A percentile compares a stretch with the other conserved stretches of the same genome.
These are phyloP conservation scores for Mesaphorura yosii DNA, from an alignment of 1,140 invertebrate species.

Conservation along the genomic window DNA sequence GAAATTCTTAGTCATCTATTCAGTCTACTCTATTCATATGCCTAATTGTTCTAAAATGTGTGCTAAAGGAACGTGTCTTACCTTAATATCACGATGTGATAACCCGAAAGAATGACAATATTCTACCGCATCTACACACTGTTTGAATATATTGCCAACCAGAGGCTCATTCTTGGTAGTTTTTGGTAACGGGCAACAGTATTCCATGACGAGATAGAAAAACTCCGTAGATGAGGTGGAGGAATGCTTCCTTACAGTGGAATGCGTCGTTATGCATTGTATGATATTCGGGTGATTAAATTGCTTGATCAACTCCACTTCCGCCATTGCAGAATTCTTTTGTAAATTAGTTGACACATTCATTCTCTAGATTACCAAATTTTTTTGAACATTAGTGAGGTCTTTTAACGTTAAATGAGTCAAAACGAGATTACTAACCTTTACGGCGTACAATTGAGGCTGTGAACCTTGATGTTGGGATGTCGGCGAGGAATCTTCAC, in stretches of 20 bases:
- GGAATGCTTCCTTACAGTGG: too few species aligned
- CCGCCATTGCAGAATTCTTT: too few species aligned
- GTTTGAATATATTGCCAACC: conserved; percentile 24
- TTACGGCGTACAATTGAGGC: background rate
- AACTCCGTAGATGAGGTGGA: conserved; percentile 13
- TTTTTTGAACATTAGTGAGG: conserved; percentile 17
- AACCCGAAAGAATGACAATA: conserved; percentile 27
- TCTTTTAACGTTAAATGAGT: background rate
- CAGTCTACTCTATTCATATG: conserved; percentile 6
- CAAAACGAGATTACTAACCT: background rate
- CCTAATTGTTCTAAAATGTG: background rate
- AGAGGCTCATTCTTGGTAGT: conserved; percentile 10
- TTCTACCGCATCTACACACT: conserved; percentile 25
- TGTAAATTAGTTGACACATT: conserved; percentile 18
- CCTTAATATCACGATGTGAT: conserved; percentile 29
- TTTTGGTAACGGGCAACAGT: conserved; percentile 14
- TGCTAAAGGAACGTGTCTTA: background rate
- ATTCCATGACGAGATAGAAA: conserved; percentile 27
- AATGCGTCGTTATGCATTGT: conserved; percentile 24
- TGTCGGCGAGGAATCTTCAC: conserved; percentile 16
- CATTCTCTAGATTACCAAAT: conserved; percentile 18
- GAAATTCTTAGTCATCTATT: conserved; percentile 1
- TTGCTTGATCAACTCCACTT: conserved; percentile 23
- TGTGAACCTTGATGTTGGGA: conserved; percentile 24
- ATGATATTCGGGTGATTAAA: conserved; percentile 26